Evolutionary conservation across 2,888 invertebrate species (phyloP), one percentile per base, ranked within the genome.

Genomic region (Sussaba pulchella): DNA sequence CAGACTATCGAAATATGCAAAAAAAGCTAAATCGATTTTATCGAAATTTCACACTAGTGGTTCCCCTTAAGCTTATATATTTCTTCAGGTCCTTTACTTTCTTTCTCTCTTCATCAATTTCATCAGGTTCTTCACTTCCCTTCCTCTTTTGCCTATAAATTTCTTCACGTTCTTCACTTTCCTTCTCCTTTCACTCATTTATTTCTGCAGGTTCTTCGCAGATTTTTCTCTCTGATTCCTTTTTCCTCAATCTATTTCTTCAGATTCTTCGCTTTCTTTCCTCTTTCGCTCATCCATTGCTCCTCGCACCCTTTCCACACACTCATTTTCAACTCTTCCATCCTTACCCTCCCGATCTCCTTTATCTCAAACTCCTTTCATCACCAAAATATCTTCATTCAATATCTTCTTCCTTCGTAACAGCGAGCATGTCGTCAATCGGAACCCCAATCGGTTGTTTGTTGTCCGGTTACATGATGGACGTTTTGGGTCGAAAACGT

Each of bases 361-460:
- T 31, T 31, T 31, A 2, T 31, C 6, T 31, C 2, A 31, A 5
- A 2, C 4, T 31, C 31, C 31, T 5, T 31, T 31, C 31, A 31
- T n/a, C n/a, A n/a, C n/a, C n/a, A n/a, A n/a, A n/a, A n/a, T n/a
- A n/a, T n/a, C n/a, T n/a, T n/a, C n/a, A n/a, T 54, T 26, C 3
- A 8, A 9, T 59, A 8, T 45, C 43, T 64, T 31, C 45, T 17
- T 21, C n/a, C 8, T 79, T 79, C 88, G 88, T 2, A 31, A 0
- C 93, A 95, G 95, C 95, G 0, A 95, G 95, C 91, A 92, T 95
- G 82, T 94, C 95, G 45, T 93, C 95, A 0, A 94, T 94, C 0
- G 94, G 95, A 0, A 95, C 95, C 0, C 95, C 96, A 0, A 92
- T 96, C 24, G 96, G 96, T 8, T 96, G 96, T 86, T 93, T 96